A percentile compares a stretch with the other conserved stretches of the same genome.
phyloP scores from a whole-genome alignment of 2,888 invertebrate genomes.

The Drosophila villosipedis region DNA sequence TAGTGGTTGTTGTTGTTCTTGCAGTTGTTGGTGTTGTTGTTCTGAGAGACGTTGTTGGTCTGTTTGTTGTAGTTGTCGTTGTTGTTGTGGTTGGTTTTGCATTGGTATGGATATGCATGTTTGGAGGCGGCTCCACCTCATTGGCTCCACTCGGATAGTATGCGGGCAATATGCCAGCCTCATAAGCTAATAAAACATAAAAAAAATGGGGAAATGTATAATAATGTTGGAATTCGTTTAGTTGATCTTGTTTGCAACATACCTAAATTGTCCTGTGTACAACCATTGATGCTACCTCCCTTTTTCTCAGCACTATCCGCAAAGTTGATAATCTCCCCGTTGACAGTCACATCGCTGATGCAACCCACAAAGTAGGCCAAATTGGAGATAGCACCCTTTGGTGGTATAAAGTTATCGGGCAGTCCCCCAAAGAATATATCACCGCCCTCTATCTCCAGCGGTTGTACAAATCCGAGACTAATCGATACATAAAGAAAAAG shows the following conservation, averaged over 20 bases:
- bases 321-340: slow-evolving; percentile 92
- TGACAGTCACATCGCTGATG: slow-evolving; percentile 96
- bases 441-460: slow-evolving; percentile 88
- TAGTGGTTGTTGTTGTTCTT: slow-evolving; percentile 75
- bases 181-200: slow-evolving; percentile 74
- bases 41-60: slow-evolving; percentile 62
- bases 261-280: slow-evolving; percentile 85
- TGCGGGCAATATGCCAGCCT: slow-evolving; percentile 68
- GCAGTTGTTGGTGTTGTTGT: slow-evolving; percentile 74
- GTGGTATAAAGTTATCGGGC: slow-evolving; percentile 87
- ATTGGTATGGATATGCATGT: neutral
- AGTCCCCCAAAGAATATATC: slow-evolving; percentile 95
- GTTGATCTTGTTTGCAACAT: slow-evolving; percentile 8
- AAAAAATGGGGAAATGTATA: neutral
- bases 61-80: slow-evolving; percentile 71
- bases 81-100: slow-evolving; percentile 30
- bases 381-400: slow-evolving; percentile 87
- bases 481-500: slow-evolving; percentile 84
- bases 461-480: slow-evolving; percentile 86
- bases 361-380: slow-evolving; percentile 93
- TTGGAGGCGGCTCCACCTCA: slow-evolving; percentile 53
- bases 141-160: slow-evolving; percentile 80
- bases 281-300: slow-evolving; percentile 88
- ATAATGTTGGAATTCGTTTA: neutral
- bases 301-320: slow-evolving; percentile 88